Conservation (phyloP, 2,888 invertebrate species). For the Dendrolimus pini region DNA sequence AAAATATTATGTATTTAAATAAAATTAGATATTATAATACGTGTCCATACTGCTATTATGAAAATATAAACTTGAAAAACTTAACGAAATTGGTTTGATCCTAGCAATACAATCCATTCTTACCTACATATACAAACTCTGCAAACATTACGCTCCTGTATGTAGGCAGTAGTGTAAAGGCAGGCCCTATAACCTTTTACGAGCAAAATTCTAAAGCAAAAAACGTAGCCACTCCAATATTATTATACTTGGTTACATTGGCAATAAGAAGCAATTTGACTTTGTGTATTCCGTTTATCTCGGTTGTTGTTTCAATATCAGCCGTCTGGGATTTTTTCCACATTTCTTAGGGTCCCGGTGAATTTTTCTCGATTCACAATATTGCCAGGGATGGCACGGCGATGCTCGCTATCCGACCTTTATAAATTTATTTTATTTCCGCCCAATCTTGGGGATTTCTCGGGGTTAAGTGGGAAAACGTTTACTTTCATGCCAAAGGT, state of each 20-base stretch:
- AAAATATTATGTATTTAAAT: too few relatives aligned
- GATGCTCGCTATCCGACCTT: not conserved
- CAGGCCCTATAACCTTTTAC: not conserved
- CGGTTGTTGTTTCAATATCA: conserved; percentile 30
- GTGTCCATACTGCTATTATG: too few relatives aligned
- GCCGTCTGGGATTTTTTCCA: conserved; percentile 29
- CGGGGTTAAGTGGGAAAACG: not conserved
- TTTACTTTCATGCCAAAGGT: too few relatives aligned
- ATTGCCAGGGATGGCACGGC: not conserved
- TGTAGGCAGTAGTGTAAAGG: too few relatives aligned
- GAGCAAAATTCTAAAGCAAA: not conserved
- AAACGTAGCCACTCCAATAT: not conserved
- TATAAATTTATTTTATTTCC: not conserved
- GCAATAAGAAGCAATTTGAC: conserved; percentile 5
- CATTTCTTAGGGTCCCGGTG: not conserved
- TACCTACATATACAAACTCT: too few relatives aligned
- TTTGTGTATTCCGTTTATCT: conserved; percentile 16
- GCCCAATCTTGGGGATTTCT: not conserved
- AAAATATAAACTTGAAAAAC: too few relatives aligned
- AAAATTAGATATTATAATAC: too few relatives aligned
- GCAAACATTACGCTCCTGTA: too few relatives aligned
- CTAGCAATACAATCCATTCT: too few relatives aligned
- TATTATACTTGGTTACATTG: not conserved
- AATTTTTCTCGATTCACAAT: not conserved
- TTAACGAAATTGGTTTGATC: too few relatives aligned